A percentile compares a stretch with the other conserved stretches of the same genome.
Evolutionary conservation across 2,797 vertebrate species (phyloP).

Genomic region (Acrocephalus scirpaceus): DNA sequence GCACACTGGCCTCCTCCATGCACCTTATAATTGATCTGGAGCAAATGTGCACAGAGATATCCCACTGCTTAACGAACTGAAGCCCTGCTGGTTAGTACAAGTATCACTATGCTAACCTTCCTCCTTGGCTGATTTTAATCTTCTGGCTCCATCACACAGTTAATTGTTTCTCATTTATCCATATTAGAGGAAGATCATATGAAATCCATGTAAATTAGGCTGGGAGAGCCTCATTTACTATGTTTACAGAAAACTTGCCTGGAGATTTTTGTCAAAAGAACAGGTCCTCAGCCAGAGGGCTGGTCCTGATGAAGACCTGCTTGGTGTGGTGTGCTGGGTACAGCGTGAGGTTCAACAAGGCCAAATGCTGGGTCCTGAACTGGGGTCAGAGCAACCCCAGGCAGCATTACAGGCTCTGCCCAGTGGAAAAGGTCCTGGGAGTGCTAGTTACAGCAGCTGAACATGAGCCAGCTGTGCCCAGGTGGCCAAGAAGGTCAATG

Average conservation of each 20-base stretch:
- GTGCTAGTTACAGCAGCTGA: fast-evolving
- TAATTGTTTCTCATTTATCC: slow-evolving; percentile 37
- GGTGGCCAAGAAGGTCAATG: not conserved
- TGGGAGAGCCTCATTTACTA: not conserved
- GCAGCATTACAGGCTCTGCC: fast-evolving
- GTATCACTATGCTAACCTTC: not conserved
- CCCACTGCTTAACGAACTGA: not conserved
- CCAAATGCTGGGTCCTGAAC: not conserved
- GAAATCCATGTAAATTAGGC: not conserved
- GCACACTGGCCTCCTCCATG: not conserved
- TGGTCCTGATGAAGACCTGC: not conserved
- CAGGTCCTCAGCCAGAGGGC: not conserved
- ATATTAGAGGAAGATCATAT: not conserved
- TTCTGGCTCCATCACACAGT: not conserved
- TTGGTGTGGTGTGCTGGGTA: not conserved
- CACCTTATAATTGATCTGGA: not conserved
- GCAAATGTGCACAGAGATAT: not conserved
- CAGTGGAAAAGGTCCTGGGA: not conserved
- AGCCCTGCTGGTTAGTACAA: not conserved
- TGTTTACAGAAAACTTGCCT: not conserved
- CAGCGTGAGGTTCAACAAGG: too few species aligned
- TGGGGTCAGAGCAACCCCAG: not conserved
- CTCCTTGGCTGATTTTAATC: slow-evolving; percentile 19
- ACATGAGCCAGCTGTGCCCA: not conserved
- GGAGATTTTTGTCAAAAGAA: not conserved